phyloP scores from a whole-genome alignment of 1,140 invertebrate species.

The Epicauta chinensis region DNA sequence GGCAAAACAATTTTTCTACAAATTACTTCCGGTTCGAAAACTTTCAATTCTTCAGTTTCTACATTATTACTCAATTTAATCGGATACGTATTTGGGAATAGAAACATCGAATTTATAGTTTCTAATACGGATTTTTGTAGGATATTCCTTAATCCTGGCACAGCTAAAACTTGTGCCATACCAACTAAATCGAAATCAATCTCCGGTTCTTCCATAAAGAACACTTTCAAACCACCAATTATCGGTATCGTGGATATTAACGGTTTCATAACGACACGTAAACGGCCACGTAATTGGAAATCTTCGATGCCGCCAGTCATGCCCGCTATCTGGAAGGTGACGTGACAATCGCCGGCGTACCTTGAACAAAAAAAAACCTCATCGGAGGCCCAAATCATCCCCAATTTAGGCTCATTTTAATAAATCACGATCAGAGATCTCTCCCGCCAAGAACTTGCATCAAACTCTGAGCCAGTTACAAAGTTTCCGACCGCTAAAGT shows the following conservation, averaged over 20 bases:
- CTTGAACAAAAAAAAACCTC: slow-evolving; percentile 45
- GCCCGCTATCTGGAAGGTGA: slow-evolving; percentile 73
- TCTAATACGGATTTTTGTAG: slow-evolving; percentile 5
- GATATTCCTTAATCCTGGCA: slow-evolving; percentile 73
- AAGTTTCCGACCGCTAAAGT: too few relatives aligned
- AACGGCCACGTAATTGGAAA: slow-evolving; percentile 44
- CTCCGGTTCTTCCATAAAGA: slow-evolving; percentile 88
- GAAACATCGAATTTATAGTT: slow-evolving; percentile 66
- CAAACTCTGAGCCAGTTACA: too few relatives aligned
- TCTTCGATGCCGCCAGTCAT: slow-evolving; percentile 81
- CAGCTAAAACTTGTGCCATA: slow-evolving; percentile 62
- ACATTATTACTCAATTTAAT: slow-evolving; percentile 11
- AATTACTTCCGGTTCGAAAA: slow-evolving; percentile 63
- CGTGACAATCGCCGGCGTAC: slow-evolving; percentile 89
- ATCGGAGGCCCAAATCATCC: too few relatives aligned
- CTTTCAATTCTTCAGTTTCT: slow-evolving; percentile 55
- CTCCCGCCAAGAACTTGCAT: too few relatives aligned
- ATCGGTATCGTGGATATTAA: slow-evolving; percentile 79
- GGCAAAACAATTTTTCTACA: background rate
- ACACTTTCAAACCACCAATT: slow-evolving; percentile 82
- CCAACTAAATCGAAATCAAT: slow-evolving; percentile 93
- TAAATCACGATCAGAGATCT: too few relatives aligned
- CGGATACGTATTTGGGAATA: slow-evolving; percentile 38
- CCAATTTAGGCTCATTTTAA: too few relatives aligned
- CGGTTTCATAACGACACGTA: slow-evolving; percentile 77